Conservation (phyloP, 2,888 invertebrate genomes). For the Nesidiocoris tenuis region DNA sequence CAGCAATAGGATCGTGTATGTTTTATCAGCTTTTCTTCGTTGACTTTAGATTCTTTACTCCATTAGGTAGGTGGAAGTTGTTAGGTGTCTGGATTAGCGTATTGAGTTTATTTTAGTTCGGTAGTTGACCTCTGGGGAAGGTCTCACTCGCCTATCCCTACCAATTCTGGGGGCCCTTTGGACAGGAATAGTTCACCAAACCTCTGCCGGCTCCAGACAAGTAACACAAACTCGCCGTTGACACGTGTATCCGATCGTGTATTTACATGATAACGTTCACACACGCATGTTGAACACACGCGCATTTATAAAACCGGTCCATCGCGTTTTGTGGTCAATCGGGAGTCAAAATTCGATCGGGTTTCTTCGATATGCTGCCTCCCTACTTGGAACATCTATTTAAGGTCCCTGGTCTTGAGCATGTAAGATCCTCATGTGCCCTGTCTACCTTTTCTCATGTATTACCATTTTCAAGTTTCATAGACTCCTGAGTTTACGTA, state of each 20-base stretch:
- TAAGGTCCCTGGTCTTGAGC: constrained; percentile 37
- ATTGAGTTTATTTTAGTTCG: not conserved
- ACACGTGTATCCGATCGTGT: not conserved
- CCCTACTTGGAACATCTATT: constrained; percentile 32
- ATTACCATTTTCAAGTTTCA: too few relatives aligned
- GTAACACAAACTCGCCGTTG: not conserved
- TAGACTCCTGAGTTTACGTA: too few relatives aligned
- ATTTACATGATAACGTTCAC: too few relatives aligned
- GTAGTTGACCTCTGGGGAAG: not conserved
- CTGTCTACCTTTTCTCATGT: too few relatives aligned
- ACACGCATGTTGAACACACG: not conserved
- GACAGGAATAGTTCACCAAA: not conserved
- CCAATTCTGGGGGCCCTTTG: not conserved
- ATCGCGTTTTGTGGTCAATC: not conserved
- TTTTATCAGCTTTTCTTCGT: too few relatives aligned
- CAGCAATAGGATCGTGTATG: too few relatives aligned
- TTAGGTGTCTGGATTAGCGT: not conserved
- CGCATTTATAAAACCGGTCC: not conserved
- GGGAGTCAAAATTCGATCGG: not conserved
- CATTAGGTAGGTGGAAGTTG: not conserved
- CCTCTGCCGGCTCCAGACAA: not conserved
- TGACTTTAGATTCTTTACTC: too few relatives aligned
- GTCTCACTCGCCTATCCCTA: not conserved
- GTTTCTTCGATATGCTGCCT: constrained; percentile 31
- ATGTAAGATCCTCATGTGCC: constrained; percentile 23